Base-by-base conservation (phyloP, 2,113 vertebrate species). In the Salvelinus namaycush region DNA sequence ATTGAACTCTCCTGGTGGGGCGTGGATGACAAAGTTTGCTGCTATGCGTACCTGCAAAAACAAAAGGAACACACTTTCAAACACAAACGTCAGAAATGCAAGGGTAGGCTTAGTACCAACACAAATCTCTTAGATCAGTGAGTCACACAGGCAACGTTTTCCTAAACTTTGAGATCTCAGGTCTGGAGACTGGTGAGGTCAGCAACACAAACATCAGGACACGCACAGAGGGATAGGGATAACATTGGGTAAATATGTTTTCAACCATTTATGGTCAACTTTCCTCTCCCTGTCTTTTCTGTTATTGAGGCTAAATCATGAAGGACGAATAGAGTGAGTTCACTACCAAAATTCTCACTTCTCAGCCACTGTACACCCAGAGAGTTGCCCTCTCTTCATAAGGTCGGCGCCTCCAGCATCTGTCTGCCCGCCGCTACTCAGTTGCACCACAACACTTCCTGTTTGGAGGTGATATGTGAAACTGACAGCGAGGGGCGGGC, bases 1-100 rank as follows among this genome's bases (percentile, higher is more conserved):
- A 86, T 98, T 98, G 91, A 98, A 98, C 92, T 98, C 97, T 91
- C 97, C 97, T 86, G 97, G 97, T 74, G 97, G 97, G 83, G 97
- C 96, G 77, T 98, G 97, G 89, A 96, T 97, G 87, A 98, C 95
- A 86, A 98, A 98, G 90, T 97, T 97, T 76, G 97, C 95, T 73
- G 97, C 96, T 93, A 98, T 96, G 89, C 96, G 96, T 85, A 98
- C 95, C 97, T 98, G 83, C 81, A 94, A 90, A 9, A 9, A 81
- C 82, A 59, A 51, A 51, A 84, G 14, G 7, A 62, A 70, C 5
- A 24, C 26, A 24, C 31, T 12, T 34, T 39, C 70, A 18, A 18
- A 34, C 34, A 7, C 70, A 16, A 16, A 34, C 0, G 8, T 9
- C 39, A 9, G 39, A 44, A 44, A 44, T 44, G 39, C 39, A 11